These are phyloP conservation scores for Julus scanicus DNA, from an alignment of 2,888 invertebrate species.

Conservation along the genomic window DNA sequence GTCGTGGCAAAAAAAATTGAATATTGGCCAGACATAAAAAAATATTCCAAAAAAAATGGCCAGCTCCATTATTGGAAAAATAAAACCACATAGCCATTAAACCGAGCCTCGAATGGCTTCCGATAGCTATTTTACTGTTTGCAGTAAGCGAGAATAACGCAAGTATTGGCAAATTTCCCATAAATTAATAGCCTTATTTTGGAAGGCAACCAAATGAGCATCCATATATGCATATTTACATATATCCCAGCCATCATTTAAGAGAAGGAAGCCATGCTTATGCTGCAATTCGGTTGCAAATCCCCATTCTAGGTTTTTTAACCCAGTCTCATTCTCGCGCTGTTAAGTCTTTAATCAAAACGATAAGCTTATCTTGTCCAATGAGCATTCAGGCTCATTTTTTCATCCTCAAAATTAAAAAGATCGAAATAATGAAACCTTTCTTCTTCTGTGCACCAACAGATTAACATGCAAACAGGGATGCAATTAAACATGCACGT, in stretches of 20 bases:
- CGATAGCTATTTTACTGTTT: conserved; percentile 10
- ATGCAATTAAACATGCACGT: background rate
- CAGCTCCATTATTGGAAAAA: background rate
- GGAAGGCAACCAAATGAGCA: conserved; percentile 12
- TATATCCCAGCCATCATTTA: background rate
- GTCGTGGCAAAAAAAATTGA: conserved; percentile 34
- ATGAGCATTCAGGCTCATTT: background rate
- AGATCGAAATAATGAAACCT: background rate
- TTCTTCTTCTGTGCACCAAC: background rate
- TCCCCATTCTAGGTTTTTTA: background rate
- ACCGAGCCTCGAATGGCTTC: background rate
- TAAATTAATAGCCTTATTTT: background rate
- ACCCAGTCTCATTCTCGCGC: background rate
- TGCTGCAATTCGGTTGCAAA: background rate
- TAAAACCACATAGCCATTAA: conserved; percentile 13
- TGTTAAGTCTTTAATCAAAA: background rate
- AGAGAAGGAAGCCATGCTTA: background rate
- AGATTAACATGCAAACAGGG: background rate
- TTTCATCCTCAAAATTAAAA: background rate
- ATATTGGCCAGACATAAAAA: conserved; percentile 15
- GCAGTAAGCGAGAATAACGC: conserved; percentile 14
- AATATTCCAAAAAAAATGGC: background rate
- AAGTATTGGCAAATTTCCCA: background rate
- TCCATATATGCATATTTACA: background rate
- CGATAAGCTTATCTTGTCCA: background rate